Percentiles rank a stretch among this genome's conserved stretches.
Evolutionary conservation across 2,797 vertebrate genomes (phyloP).

Genomic region (Gallinago stenura): DNA sequence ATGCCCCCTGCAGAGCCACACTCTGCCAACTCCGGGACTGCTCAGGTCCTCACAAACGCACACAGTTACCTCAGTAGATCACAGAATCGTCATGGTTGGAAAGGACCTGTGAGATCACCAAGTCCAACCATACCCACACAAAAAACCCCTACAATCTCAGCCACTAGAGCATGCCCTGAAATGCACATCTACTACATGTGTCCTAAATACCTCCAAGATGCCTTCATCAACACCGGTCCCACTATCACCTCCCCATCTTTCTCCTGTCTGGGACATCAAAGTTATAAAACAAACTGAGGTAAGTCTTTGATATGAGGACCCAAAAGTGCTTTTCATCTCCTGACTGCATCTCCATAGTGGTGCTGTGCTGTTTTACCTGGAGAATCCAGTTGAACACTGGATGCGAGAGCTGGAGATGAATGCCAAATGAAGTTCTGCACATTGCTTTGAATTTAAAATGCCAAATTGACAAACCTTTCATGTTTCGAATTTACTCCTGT

Average conservation of each 20-base stretch:
- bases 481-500: not conserved
- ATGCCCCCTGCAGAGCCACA: not conserved
- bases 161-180: too few species aligned
- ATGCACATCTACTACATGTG: too few species aligned
- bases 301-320: not conserved
- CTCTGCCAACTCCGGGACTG: accelerated
- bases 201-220: too few species aligned
- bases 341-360: not conserved
- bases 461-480: not conserved
- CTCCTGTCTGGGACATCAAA: not conserved
- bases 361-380: not conserved
- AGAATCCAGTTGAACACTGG: not conserved
- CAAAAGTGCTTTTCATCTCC: not conserved
- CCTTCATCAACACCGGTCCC: accelerated
- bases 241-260: not conserved
- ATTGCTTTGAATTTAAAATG: not conserved
- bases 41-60: not conserved
- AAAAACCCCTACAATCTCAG: too few species aligned
- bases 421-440: not conserved
- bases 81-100: too few species aligned
- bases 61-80: not conserved
- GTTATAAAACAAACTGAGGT: too few species aligned
- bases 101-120: too few species aligned
- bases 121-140: too few species aligned
- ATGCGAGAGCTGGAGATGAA: not conserved